These are phyloP conservation scores for Caenorhabditis becei DNA, from an alignment of 2,888 invertebrate species.

Conservation along the genomic window DNA sequence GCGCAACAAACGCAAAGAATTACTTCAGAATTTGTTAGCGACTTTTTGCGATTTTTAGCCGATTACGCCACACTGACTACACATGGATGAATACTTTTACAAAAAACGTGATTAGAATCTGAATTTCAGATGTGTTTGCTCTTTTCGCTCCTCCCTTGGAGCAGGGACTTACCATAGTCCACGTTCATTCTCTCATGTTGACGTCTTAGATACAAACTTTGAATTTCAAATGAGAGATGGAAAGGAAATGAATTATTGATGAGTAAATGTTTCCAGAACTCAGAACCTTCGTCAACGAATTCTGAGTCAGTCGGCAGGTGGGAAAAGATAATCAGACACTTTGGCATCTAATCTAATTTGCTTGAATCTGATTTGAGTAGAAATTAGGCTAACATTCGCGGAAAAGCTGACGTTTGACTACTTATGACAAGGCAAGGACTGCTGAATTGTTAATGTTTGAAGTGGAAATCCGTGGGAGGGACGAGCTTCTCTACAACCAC, in stretches of 20 bases:
- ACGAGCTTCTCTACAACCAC: neutral
- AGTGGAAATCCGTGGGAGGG: slow-evolving; percentile 33
- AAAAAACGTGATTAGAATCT: slow-evolving; percentile 9
- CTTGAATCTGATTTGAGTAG: too few species aligned
- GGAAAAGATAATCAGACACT: too few species aligned
- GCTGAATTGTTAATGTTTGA: neutral
- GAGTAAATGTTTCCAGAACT: neutral
- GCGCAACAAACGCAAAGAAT: slow-evolving; percentile 15
- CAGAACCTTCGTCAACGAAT: neutral
- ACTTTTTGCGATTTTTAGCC: slow-evolving; percentile 44
- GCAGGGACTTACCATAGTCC: neutral
- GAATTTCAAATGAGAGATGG: neutral
- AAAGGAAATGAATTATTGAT: neutral
- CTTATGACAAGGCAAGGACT: neutral
- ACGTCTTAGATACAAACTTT: neutral
- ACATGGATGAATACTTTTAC: neutral
- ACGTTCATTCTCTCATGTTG: neutral
- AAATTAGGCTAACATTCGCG: too few species aligned
- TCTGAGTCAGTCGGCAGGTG: too few species aligned
- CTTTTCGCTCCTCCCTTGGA: neutral
- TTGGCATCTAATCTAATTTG: neutral
- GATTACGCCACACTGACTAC: slow-evolving; percentile 18
- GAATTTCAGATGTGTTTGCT: neutral
- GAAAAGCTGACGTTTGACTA: neutral
- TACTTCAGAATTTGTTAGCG: slow-evolving; percentile 47